Conservation (phyloP, 1,140 invertebrate species). For the Lordiphosa collinella region DNA sequence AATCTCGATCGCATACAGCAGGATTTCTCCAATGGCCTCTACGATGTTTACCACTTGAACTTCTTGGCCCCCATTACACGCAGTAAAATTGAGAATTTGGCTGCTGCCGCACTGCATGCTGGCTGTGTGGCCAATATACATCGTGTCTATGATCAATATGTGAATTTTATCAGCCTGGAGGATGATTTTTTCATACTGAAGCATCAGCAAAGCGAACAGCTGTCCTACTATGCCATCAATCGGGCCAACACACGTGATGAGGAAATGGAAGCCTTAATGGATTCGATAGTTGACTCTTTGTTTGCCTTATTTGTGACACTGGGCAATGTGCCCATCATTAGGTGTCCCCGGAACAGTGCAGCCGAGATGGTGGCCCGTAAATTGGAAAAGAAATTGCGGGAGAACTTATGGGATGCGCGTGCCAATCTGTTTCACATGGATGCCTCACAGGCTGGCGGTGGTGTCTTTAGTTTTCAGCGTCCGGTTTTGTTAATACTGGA, state of each 20-base stretch:
- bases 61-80: slow-evolving; percentile 98
- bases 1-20: slow-evolving; percentile 97
- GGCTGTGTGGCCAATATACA: slow-evolving; percentile 94
- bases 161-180: slow-evolving; percentile 99
- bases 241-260: slow-evolving; percentile 96
- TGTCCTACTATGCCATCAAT: slow-evolving; percentile 98
- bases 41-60: slow-evolving; percentile 98
- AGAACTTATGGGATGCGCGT: slow-evolving; percentile 97
- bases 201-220: slow-evolving; percentile 92
- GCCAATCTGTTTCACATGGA: slow-evolving; percentile 97
- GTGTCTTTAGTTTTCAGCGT: slow-evolving; percentile 93
- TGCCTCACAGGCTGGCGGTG: slow-evolving; percentile 85
- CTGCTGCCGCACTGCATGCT: slow-evolving; percentile 92
- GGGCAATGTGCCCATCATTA: slow-evolving; percentile 96
- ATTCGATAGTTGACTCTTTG: slow-evolving; percentile 96
- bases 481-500: slow-evolving; percentile 96
- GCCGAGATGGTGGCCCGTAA: slow-evolving; percentile 99
- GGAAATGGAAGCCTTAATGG: slow-evolving; percentile 97
- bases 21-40: slow-evolving; percentile 94
- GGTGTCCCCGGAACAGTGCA: slow-evolving; percentile 96
- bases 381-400: slow-evolving; percentile 97
- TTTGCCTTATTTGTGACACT: slow-evolving; percentile 99
- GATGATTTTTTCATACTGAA: slow-evolving; percentile 98
- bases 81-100: slow-evolving; percentile 97
- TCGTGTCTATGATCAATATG: slow-evolving; percentile 98